Base-by-base conservation (phyloP, 1,140 invertebrate genomes). In the Drosophila tropicalis region DNA sequence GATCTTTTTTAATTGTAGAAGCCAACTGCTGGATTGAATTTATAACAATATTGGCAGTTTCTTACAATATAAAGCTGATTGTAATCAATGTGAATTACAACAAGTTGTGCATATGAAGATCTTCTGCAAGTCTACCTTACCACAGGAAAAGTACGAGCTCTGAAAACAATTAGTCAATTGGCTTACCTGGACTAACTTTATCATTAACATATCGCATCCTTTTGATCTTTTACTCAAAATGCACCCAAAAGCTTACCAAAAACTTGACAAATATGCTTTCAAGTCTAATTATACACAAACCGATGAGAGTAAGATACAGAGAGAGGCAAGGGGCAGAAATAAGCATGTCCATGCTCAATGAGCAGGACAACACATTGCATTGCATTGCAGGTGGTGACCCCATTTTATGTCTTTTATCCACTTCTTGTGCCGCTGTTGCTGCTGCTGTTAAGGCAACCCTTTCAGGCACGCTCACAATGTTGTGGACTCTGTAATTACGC, bases 251-350 rank as follows among this genome's bases (percentile, higher is more conserved):
- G 60, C 57, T 60, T 57, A 69, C 69, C 47, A 32, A 72, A 69
- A 81, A 89, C 84, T 84, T 89, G 84, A 89, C 84, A 89, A 89
- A 89, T 89, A 81, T 79, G 77, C 85, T 89, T 84, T 85, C 84
- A 68, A 78, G 66, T 78, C 77, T 90, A 89, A 89, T 89, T 89
- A 90, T 90, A 89, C 67, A 67, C 51, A 57, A 78, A 22, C 17
- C 60, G 75, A 51, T 56, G 62, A 63, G 29, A 56, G 32, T 39
- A 36, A 55, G 67, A 70, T 29, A 29, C 0, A 76, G 71, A 34
- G 68, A 17, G 41, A 7, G 44, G 22, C 17, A 12, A 22, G 17
- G 44, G 9, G 19, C 1, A 51, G 44, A 51, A 22, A 51, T n/a
- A 4, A 51, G 17, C 17, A 51, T 51, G 44, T 5, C 19, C 82